Conservation (phyloP, 2,888 invertebrate genomes). For the Lordiphosa fenestrarum region DNA sequence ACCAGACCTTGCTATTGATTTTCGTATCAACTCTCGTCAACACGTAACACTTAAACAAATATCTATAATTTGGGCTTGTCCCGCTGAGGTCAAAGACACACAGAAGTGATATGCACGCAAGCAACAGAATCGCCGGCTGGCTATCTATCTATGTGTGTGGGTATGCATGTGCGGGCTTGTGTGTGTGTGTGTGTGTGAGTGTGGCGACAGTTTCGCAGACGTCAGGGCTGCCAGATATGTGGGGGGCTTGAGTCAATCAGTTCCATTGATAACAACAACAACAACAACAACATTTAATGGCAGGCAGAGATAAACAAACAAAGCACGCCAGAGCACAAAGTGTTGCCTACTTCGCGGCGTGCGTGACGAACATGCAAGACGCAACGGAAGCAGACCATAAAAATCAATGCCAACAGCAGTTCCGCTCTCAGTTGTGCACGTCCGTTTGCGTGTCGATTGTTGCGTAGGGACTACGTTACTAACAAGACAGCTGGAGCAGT, state of each 20-base stretch:
- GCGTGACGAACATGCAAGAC: slow-evolving; percentile 40
- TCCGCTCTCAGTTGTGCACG: slow-evolving; percentile 21
- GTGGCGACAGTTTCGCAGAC: slow-evolving; percentile 16
- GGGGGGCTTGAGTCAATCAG: slow-evolving; percentile 41
- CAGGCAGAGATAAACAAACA: slow-evolving; percentile 11
- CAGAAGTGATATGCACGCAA: slow-evolving; percentile 2
- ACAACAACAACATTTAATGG: slow-evolving; percentile 26
- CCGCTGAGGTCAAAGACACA: slow-evolving; percentile 43
- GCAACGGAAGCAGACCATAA: slow-evolving; percentile 49
- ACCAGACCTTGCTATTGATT: slow-evolving; percentile 22
- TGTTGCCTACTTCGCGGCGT: slow-evolving; percentile 51
- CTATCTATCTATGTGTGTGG: neutral
- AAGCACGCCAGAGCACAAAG: slow-evolving; percentile 19
- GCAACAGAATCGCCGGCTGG: slow-evolving; percentile 16
- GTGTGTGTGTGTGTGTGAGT: neutral
- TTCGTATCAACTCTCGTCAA: slow-evolving; percentile 27
- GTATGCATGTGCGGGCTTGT: neutral
- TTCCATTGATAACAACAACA: slow-evolving; percentile 36
- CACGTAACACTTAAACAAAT: slow-evolving; percentile 3
- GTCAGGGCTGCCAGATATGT: slow-evolving; percentile 15
- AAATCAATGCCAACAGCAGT: slow-evolving; percentile 43
- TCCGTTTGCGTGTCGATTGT: slow-evolving; percentile 32
- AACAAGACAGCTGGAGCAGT: slow-evolving; percentile 7
- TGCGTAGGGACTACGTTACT: slow-evolving; percentile 28
- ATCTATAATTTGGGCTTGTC: slow-evolving; percentile 40